Percentiles rank a stretch among this genome's conserved stretches.
Evolutionary conservation across 2,113 vertebrate genomes (phyloP).

Genomic region (Daphoenositta chrysoptera): DNA sequence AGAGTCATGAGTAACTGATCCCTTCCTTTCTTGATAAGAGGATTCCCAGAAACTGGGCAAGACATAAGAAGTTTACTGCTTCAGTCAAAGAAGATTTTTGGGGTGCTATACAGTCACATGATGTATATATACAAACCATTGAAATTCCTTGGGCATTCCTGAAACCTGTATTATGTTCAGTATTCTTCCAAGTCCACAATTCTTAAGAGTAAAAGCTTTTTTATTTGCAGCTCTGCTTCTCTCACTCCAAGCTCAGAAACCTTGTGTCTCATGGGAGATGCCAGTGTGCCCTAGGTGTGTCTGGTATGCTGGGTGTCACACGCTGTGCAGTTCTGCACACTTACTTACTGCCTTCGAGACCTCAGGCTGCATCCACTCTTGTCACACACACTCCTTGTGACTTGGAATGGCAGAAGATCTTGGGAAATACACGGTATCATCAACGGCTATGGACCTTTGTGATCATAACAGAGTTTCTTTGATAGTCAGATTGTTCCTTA

Average conservation of each 20-base stretch:
- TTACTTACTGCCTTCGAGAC: background rate
- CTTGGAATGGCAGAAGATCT: background rate
- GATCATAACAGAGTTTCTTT: background rate
- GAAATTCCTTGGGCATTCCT: background rate
- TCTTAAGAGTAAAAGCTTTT: background rate
- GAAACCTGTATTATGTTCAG: background rate
- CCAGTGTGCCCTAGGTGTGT: background rate
- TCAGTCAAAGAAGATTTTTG: background rate
- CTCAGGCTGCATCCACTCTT: background rate
- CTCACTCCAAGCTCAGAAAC: background rate
- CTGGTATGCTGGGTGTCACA: background rate
- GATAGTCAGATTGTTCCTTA: background rate
- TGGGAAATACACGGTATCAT: background rate
- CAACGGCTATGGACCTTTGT: background rate
- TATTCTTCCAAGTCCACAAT: background rate
- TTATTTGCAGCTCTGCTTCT: background rate
- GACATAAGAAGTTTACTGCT: background rate
- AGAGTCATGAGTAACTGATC: background rate
- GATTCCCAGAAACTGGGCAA: background rate
- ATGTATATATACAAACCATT: background rate
- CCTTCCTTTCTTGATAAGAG: background rate
- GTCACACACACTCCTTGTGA: rapidly evolving
- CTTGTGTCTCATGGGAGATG: background rate
- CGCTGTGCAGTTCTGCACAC: background rate
- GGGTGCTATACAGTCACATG: background rate